Conservation (phyloP, 2,888 invertebrate species). For the Teleiodes luculella region DNA sequence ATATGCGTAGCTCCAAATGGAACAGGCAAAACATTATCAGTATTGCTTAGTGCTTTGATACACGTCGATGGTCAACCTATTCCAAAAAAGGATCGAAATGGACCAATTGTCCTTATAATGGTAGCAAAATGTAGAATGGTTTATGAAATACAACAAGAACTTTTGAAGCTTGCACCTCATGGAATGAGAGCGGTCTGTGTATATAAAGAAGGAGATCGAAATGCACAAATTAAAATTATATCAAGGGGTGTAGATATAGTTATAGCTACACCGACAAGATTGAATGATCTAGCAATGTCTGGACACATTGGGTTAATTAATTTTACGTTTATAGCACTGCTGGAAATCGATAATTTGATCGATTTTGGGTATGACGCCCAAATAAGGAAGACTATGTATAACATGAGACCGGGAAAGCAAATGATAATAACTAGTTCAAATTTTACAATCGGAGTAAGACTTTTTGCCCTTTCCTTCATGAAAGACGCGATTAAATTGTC, state of each 20-base stretch:
- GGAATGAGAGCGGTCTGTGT: slow-evolving; percentile 94
- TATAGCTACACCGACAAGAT: slow-evolving; percentile 95
- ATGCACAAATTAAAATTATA: slow-evolving; percentile 86
- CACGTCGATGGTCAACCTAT: slow-evolving; percentile 92
- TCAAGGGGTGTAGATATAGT: slow-evolving; percentile 92
- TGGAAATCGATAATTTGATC: slow-evolving; percentile 94
- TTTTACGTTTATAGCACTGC: slow-evolving; percentile 92
- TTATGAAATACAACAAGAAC: slow-evolving; percentile 94
- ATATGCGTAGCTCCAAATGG: slow-evolving; percentile 98
- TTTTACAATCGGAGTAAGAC: slow-evolving; percentile 93
- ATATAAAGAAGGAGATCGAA: slow-evolving; percentile 93
- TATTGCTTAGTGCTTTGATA: slow-evolving; percentile 93
- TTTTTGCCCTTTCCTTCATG: slow-evolving; percentile 92
- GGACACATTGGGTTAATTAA: slow-evolving; percentile 85
- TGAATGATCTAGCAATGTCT: slow-evolving; percentile 91
- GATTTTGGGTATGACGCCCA: slow-evolving; percentile 93
- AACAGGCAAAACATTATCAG: slow-evolving; percentile 96
- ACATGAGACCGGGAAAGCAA: slow-evolving; percentile 92
- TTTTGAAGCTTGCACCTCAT: slow-evolving; percentile 90
- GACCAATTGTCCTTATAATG: slow-evolving; percentile 92
- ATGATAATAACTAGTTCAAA: slow-evolving; percentile 98
- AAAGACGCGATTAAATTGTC: slow-evolving; percentile 92
- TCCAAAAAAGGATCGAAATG: slow-evolving; percentile 84
- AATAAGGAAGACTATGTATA: slow-evolving; percentile 89
- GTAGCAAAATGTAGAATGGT: slow-evolving; percentile 96